phyloP scores from a whole-genome alignment of 1,140 invertebrate species.

The Philotrypesis tridentata region DNA sequence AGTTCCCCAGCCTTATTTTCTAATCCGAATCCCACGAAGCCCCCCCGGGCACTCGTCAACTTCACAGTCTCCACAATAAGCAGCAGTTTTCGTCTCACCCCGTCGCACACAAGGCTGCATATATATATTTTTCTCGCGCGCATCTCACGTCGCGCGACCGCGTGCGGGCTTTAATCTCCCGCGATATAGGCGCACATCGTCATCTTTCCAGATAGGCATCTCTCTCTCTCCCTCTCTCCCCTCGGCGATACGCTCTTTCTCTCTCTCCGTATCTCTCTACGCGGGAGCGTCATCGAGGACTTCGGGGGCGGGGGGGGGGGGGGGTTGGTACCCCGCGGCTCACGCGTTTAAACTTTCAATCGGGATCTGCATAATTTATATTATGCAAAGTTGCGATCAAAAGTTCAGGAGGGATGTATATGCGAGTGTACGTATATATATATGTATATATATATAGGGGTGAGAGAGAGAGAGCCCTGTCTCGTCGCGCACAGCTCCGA shows the following conservation, averaged over 20 bases:
- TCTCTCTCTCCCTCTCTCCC: not conserved
- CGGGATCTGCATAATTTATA: slow-evolving; percentile 59
- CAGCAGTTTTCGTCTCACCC: no score
- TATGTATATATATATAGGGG: slow-evolving; percentile 27
- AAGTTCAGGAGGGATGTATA: slow-evolving; percentile 53
- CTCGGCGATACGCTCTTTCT: no score
- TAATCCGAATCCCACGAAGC: not conserved
- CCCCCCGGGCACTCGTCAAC: not conserved
- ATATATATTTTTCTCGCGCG: no score
- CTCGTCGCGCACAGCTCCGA: not conserved
- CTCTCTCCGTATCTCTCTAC: not conserved
- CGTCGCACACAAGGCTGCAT: not conserved
- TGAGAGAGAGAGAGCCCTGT: not conserved
- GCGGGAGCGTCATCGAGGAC: not conserved
- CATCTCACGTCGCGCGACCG: not conserved
- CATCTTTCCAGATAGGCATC: not conserved
- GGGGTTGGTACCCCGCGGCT: slow-evolving; percentile 4
- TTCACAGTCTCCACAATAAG: no score
- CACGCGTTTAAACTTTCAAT: slow-evolving; percentile 55
- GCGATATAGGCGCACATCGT: not conserved
- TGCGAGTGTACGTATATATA: slow-evolving; percentile 12
- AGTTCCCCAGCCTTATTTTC: not conserved
- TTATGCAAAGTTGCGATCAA: slow-evolving; percentile 55
- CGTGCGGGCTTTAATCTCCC: not conserved
- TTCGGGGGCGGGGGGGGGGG: not conserved